Percentiles rank a stretch among this genome's conserved stretches.
Evolutionary conservation across 2,113 vertebrate species (phyloP).

Genomic region (Bothrops jararaca): DNA sequence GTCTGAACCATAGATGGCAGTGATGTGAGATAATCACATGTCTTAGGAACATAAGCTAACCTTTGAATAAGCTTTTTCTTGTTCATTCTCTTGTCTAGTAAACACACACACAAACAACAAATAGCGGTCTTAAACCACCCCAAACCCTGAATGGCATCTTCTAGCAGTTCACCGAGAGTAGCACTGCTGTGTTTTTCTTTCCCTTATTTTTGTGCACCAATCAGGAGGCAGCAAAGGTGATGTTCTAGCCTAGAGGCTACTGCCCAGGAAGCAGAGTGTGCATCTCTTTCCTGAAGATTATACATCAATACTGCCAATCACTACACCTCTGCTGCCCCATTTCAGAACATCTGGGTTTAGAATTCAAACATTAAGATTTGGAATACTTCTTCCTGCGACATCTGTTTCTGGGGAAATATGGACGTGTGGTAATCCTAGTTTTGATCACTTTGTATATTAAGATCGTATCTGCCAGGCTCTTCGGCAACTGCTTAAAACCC

Average conservation of each 20-base stretch:
- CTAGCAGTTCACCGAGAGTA: background rate
- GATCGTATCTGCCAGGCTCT: background rate
- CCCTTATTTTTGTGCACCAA: background rate
- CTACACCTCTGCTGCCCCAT: background rate
- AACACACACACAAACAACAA: background rate
- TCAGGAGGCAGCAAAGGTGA: background rate
- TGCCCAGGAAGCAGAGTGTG: background rate
- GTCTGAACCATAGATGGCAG: background rate
- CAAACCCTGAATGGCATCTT: background rate
- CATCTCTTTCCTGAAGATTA: background rate
- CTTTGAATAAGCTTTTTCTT: background rate
- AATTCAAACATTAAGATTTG: background rate
- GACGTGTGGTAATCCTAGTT: background rate
- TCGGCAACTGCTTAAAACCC: background rate
- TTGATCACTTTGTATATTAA: background rate
- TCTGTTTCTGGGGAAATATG: background rate
- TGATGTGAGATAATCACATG: background rate
- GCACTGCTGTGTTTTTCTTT: background rate
- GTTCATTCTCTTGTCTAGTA: background rate
- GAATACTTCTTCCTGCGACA: background rate
- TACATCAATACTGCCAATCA: background rate
- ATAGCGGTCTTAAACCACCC: background rate
- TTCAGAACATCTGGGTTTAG: background rate
- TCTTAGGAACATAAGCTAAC: background rate
- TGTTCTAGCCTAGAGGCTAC: background rate